These are phyloP conservation scores for Morelia viridis DNA, from an alignment of 2,797 vertebrate genomes.

Conservation along the genomic window DNA sequence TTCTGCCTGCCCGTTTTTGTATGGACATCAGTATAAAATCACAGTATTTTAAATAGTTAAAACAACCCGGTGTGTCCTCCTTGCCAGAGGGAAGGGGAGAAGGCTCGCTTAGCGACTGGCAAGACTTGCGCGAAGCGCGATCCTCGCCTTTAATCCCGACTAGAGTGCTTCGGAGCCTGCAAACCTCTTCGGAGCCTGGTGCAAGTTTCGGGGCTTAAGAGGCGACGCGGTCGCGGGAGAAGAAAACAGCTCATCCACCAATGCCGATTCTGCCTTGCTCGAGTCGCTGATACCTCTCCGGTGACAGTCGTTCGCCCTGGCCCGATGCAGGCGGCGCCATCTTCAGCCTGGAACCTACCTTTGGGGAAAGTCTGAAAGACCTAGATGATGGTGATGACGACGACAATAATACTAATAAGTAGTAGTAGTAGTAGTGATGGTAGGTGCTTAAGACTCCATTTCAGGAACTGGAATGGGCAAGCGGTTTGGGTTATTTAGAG, in stretches of 20 bases:
- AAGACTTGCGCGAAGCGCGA: background rate
- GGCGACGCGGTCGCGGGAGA: background rate
- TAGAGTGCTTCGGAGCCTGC: background rate
- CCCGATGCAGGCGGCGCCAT: background rate
- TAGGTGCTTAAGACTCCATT: background rate
- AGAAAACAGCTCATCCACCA: background rate
- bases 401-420: background rate
- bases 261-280: background rate
- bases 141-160: background rate
- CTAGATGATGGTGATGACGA: background rate
- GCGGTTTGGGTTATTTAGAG: background rate
- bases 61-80: background rate
- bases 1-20: background rate
- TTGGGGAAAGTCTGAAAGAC: background rate
- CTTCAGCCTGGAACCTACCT: background rate
- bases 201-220: background rate
- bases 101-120: background rate
- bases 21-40: background rate
- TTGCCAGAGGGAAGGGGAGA: background rate
- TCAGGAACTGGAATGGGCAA: background rate
- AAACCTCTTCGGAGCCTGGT: background rate
- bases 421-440: too few species aligned
- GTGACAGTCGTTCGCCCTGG: background rate
- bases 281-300: background rate
- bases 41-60: background rate